Evolutionary conservation across 2,113 vertebrate species (phyloP).

Genomic region (Danio rerio): GRCz12tu NC_133177.1:61319501-61320000

Average conservation of each 20-base stretch:
- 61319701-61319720: conserved; percentile 22
- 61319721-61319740: conserved; percentile 47
- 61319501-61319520: neutral
- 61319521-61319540: neutral
- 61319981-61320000: conserved; percentile 56
- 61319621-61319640: neutral
- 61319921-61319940: conserved; percentile 21
- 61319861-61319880: conserved; percentile 63
- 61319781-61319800: conserved; percentile 43
- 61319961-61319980: conserved; percentile 43
- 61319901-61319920: neutral
- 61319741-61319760: conserved; percentile 45
- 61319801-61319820: conserved; percentile 58
- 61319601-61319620: neutral
- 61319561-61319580: neutral
- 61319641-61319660: neutral
- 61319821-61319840: conserved; percentile 75
- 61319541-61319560: too few relatives aligned
- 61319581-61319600: neutral
- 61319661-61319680: neutral
- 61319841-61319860: conserved; percentile 72
- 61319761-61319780: conserved; percentile 57
- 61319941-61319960: neutral
- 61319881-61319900: conserved; percentile 35
- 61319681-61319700: conserved; percentile 37